Percentiles rank a stretch among this genome's conserved stretches.
These are phyloP conservation scores for Meloe dianella DNA, from an alignment of 2,888 invertebrate species.

Conservation along the genomic window DNA sequence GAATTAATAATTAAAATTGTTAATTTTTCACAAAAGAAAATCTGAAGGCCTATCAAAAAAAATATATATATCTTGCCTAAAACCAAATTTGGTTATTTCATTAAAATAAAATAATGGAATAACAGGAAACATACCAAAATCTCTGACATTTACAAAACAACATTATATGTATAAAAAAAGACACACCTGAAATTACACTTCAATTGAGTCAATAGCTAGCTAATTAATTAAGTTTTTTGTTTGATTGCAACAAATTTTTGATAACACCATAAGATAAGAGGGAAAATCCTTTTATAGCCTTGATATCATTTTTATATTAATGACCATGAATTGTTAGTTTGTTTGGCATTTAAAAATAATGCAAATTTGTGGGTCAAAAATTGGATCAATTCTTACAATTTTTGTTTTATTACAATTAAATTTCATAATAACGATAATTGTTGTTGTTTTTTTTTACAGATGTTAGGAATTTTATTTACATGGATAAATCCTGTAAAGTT, in stretches of 20 bases:
- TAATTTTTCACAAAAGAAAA: not conserved
- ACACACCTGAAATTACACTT: not conserved
- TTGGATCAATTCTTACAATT: slow-evolving; percentile 25
- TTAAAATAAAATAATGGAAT: slow-evolving; percentile 4
- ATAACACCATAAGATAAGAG: slow-evolving; percentile 1
- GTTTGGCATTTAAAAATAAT: slow-evolving; percentile 25
- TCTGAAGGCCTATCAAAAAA: not conserved
- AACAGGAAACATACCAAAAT: not conserved
- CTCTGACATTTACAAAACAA: not conserved
- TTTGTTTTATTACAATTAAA: not conserved
- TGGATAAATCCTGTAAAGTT: slow-evolving; percentile 21
- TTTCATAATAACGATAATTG: not conserved
- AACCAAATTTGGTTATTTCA: too few species aligned
- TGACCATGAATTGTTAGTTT: slow-evolving; percentile 29
- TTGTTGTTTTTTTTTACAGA: slow-evolving; percentile 25
- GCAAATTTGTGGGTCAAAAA: slow-evolving; percentile 20
- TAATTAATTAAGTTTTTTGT: not conserved
- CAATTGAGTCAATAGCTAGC: too few species aligned
- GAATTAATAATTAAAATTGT: not conserved
- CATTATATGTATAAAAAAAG: not conserved
- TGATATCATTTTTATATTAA: slow-evolving; percentile 20
- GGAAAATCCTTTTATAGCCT: slow-evolving; percentile 20
- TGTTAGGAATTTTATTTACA: slow-evolving; percentile 25
- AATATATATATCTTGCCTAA: not conserved
- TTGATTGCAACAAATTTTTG: not conserved